Evolutionary conservation across 1,140 invertebrate species (phyloP).

Genomic region (Bombus superbus): DNA sequence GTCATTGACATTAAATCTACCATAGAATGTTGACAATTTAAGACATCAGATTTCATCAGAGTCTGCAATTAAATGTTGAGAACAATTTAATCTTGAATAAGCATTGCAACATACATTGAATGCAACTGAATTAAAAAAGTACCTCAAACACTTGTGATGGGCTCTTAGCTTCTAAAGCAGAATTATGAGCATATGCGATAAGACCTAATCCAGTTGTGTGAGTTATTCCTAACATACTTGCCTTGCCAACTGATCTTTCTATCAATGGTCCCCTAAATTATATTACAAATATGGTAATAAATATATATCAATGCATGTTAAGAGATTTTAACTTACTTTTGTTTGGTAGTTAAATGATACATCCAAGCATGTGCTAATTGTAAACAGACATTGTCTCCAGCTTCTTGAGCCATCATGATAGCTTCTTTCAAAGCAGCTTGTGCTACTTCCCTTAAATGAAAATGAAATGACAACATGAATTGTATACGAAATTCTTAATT

Average conservation of each 20-base stretch:
- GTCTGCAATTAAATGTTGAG: slow-evolving; percentile 85
- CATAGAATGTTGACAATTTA: slow-evolving; percentile 93
- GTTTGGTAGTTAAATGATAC: slow-evolving; percentile 85
- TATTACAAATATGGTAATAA: slow-evolving; percentile 15
- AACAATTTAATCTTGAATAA: slow-evolving; percentile 53
- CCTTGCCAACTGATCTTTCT: slow-evolving; percentile 80
- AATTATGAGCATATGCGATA: slow-evolving; percentile 80
- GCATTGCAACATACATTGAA: background rate
- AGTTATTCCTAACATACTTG: slow-evolving; percentile 78
- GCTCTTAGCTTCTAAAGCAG: slow-evolving; percentile 77
- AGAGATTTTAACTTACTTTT: slow-evolving; percentile 73
- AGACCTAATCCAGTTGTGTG: slow-evolving; percentile 80
- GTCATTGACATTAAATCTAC: slow-evolving; percentile 91
- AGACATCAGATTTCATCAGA: slow-evolving; percentile 91
- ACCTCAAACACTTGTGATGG: slow-evolving; percentile 80
- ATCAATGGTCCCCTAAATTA: slow-evolving; percentile 76
- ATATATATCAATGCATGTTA: slow-evolving; percentile 20
- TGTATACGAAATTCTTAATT: background rate
- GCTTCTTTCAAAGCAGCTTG: slow-evolving; percentile 92
- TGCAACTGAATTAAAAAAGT: background rate
- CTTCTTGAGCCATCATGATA: slow-evolving; percentile 93
- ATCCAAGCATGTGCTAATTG: slow-evolving; percentile 93
- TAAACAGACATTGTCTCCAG: slow-evolving; percentile 92
- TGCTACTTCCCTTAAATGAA: slow-evolving; percentile 87
- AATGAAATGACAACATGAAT: slow-evolving; percentile 21